Conservation (phyloP, 2,888 invertebrate genomes). For the Amphipoea oculea region DNA sequence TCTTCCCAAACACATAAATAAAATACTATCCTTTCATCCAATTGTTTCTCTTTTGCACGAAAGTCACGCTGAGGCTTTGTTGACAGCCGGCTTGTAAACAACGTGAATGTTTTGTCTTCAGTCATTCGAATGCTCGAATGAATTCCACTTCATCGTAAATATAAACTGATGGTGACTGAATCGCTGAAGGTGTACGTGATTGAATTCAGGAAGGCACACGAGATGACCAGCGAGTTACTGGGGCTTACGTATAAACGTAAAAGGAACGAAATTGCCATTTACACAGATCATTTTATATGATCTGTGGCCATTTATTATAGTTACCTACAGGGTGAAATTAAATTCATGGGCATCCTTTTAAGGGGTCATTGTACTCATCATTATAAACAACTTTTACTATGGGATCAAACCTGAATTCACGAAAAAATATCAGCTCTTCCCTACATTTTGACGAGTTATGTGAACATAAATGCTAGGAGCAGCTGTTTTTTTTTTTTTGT, state of each 20-base stretch:
- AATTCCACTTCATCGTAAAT: slow-evolving; percentile 60
- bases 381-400: no score
- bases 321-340: no score
- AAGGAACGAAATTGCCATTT: background rate
- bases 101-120: slow-evolving; percentile 54
- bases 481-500: no score
- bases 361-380: no score
- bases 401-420: no score
- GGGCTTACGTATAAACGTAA: background rate
- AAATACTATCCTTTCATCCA: background rate
- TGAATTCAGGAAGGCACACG: slow-evolving; percentile 39
- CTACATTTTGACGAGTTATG: no score
- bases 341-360: no score
- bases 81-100: slow-evolving; percentile 52
- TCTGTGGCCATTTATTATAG: background rate
- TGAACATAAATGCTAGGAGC: no score
- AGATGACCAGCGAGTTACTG: slow-evolving; percentile 1
- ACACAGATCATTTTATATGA: no score
- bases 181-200: slow-evolving; percentile 53
- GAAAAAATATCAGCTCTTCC: no score
- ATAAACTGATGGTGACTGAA: slow-evolving; percentile 56
- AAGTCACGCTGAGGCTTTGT: slow-evolving; percentile 17
- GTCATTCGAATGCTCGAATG: slow-evolving; percentile 45
- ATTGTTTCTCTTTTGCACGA: background rate
- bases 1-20: background rate